Evolutionary conservation across 2,113 vertebrate species (phyloP).

Genomic region (Benitochromis conjunctus): DNA sequence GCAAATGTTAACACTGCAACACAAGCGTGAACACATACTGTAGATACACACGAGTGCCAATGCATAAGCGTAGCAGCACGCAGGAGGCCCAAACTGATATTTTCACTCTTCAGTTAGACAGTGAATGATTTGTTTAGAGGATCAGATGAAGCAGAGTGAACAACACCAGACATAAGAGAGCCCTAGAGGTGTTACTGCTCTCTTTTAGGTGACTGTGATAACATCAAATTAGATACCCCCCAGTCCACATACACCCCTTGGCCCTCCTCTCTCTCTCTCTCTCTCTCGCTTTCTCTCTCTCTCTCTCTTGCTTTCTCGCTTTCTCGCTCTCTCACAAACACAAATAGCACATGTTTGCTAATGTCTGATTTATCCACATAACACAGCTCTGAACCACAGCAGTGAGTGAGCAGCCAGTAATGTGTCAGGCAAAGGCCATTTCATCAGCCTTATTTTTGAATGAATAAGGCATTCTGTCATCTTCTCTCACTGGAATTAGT

Average conservation of each 20-base stretch:
- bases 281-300: background rate
- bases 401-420: constrained; percentile 24
- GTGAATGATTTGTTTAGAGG: background rate
- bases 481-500: constrained; percentile 27
- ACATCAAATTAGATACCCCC: constrained; percentile 47
- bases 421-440: constrained; percentile 50
- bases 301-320: background rate
- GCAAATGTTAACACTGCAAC: constrained; percentile 63
- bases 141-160: constrained; percentile 7
- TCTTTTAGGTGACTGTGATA: constrained; percentile 46
- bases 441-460: constrained; percentile 59
- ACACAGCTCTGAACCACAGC: constrained; percentile 41
- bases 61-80: background rate
- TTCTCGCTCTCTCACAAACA: background rate
- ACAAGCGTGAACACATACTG: constrained; percentile 14
- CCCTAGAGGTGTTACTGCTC: constrained; percentile 49
- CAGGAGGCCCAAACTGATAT: background rate
- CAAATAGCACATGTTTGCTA: constrained; percentile 5
- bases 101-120: background rate
- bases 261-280: background rate
- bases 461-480: constrained; percentile 40
- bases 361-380: constrained; percentile 52
- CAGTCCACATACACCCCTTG: background rate
- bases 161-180: constrained; percentile 6
- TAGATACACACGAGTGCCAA: constrained; percentile 16